Percentiles rank a stretch among this genome's conserved stretches.
Conservation (phyloP, 2,888 invertebrate genomes). For the Microchrysa polita region DNA sequence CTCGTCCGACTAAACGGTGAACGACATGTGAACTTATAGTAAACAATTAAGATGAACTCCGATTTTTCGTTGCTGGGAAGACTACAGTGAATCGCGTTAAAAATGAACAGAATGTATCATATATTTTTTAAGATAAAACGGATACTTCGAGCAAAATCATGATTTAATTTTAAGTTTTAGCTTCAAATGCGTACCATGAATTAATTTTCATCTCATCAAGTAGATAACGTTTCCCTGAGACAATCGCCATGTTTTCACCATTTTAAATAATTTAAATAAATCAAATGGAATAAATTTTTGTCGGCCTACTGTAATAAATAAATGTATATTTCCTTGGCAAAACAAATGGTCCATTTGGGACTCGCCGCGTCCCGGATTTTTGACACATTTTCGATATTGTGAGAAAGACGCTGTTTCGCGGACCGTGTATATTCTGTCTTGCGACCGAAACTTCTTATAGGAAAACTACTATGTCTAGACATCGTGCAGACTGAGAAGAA, state of each 20-base stretch:
- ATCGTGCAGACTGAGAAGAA: conserved; percentile 46
- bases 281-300: no score
- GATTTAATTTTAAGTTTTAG: no score
- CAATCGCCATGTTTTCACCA: no score
- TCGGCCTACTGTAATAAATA: background rate
- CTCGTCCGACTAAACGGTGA: no score
- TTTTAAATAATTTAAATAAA: no score
- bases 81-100: background rate
- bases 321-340: background rate
- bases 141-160: no score
- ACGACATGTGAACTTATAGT: conserved; percentile 5
- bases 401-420: conserved; percentile 31
- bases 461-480: conserved; percentile 44
- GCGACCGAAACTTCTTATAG: conserved; percentile 33
- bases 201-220: no score
- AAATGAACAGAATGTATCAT: background rate
- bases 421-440: conserved; percentile 35
- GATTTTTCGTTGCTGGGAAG: background rate
- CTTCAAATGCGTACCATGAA: no score
- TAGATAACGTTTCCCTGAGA: no score
- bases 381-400: background rate
- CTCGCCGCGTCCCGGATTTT: background rate
- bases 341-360: conserved; percentile 37
- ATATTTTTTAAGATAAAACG: no score
- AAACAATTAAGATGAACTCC: conserved; percentile 7